A percentile compares a stretch with the other conserved stretches of the same genome.
phyloP scores from a whole-genome alignment of 2,797 vertebrate genomes.

The Vultur gryphus region DNA sequence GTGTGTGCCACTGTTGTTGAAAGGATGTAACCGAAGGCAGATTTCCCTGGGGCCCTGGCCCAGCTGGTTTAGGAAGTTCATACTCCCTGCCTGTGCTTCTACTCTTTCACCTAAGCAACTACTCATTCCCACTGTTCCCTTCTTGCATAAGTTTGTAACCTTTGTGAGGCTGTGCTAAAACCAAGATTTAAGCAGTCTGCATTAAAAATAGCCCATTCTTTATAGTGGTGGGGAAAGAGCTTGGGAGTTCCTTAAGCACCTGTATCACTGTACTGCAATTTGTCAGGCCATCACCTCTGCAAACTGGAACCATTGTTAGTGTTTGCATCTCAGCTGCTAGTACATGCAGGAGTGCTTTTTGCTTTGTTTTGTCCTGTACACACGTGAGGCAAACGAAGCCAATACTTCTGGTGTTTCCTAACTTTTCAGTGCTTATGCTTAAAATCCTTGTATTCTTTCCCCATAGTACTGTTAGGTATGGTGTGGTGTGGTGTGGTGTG shows the following conservation, averaged over 20 bases:
- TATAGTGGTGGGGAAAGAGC: background rate
- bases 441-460: background rate
- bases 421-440: background rate
- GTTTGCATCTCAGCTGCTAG: background rate
- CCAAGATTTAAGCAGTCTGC: background rate
- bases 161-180: background rate
- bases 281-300: background rate
- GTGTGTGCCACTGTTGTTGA: background rate
- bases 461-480: background rate
- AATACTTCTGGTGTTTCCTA: background rate
- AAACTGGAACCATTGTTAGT: background rate
- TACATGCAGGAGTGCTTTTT: background rate
- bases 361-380: background rate
- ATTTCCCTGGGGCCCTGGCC: background rate
- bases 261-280: background rate
- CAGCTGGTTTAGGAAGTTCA: background rate
- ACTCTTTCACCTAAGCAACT: background rate
- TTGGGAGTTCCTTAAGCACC: background rate
- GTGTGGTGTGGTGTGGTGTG: background rate
- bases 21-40: background rate
- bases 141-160: background rate
- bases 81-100: background rate
- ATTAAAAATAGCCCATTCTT: background rate
- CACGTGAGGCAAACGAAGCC: accelerated
- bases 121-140: background rate